Evolutionary conservation across 2,888 invertebrate genomes (phyloP).

Genomic region (Exephanes ischioxanthus): DNA sequence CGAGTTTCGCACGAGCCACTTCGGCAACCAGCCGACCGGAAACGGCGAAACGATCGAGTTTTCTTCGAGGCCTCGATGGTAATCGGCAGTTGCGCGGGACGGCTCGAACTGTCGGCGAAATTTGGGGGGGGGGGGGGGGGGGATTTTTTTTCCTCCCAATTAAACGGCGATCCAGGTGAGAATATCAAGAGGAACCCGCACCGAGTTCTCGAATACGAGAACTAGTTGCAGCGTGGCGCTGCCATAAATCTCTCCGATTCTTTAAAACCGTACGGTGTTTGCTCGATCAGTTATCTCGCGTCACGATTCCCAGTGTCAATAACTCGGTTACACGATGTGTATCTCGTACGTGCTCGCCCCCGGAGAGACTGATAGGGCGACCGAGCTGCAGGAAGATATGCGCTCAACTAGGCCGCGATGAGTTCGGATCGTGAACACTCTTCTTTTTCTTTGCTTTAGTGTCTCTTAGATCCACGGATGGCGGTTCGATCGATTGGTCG

Average conservation of each 20-base stretch:
- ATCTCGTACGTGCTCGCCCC: background rate
- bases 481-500: background rate
- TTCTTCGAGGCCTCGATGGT: slow-evolving; percentile 59
- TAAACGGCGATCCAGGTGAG: background rate
- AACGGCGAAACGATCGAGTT: background rate
- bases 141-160: background rate
- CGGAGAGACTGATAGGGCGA: background rate
- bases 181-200: background rate
- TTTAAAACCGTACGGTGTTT: slow-evolving; percentile 33
- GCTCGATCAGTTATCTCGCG: slow-evolving; percentile 49
- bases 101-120: too few species aligned
- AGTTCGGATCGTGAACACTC: slow-evolving; percentile 44
- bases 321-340: slow-evolving; percentile 41
- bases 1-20: too few species aligned
- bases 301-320: slow-evolving; percentile 48
- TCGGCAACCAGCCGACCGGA: too few species aligned
- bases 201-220: background rate
- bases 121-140: too few species aligned
- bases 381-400: slow-evolving; percentile 4
- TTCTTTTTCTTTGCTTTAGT: background rate
- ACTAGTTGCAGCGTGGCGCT: background rate
- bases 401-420: slow-evolving; percentile 46
- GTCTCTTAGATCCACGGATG: background rate
- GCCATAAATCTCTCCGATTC: slow-evolving; percentile 13
- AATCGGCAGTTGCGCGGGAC: slow-evolving; percentile 45